phyloP scores from a whole-genome alignment of 2,113 vertebrate genomes.

The Xyrauchen texanus region DNA sequence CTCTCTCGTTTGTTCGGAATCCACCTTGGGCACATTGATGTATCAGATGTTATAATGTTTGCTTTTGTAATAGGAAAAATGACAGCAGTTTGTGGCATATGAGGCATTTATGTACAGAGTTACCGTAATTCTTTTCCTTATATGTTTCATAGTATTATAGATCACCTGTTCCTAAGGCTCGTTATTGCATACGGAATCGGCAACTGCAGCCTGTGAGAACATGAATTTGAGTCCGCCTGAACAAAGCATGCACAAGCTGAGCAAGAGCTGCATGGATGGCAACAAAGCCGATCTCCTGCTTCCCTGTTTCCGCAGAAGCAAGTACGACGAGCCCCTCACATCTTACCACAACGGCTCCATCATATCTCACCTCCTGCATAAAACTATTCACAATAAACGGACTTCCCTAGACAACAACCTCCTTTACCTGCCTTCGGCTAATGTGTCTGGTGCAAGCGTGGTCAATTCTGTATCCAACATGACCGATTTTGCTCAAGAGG shows the following conservation, averaged over 20 bases:
- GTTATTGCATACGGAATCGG: not conserved
- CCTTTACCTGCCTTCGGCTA: slow-evolving; percentile 65
- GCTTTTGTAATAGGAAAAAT: too few relatives aligned
- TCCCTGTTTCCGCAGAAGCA: slow-evolving; percentile 71
- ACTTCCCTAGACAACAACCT: slow-evolving; percentile 68
- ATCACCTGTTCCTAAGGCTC: not conserved
- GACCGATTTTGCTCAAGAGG: slow-evolving; percentile 68
- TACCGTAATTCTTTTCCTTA: not conserved
- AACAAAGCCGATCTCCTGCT: slow-evolving; percentile 68
- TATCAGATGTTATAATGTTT: too few relatives aligned
- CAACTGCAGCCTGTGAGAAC: rapidly evolving
- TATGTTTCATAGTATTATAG: not conserved
- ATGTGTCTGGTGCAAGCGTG: slow-evolving; percentile 57
- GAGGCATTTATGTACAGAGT: not conserved
- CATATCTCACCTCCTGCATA: slow-evolving; percentile 78
- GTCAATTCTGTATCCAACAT: slow-evolving; percentile 62
- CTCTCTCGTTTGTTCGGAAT: too few relatives aligned
- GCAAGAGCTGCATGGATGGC: slow-evolving; percentile 64
- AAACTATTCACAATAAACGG: slow-evolving; percentile 70
- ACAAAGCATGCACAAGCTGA: slow-evolving; percentile 63
- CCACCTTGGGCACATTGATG: too few relatives aligned
- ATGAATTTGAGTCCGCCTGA: slow-evolving; percentile 75
- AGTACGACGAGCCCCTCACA: slow-evolving; percentile 70
- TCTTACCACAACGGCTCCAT: slow-evolving; percentile 73
- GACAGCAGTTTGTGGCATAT: not conserved